Percentiles rank a stretch among this genome's conserved stretches.
Evolutionary conservation across 2,797 vertebrate genomes (phyloP).

Genomic region (Potorous gilbertii): DNA sequence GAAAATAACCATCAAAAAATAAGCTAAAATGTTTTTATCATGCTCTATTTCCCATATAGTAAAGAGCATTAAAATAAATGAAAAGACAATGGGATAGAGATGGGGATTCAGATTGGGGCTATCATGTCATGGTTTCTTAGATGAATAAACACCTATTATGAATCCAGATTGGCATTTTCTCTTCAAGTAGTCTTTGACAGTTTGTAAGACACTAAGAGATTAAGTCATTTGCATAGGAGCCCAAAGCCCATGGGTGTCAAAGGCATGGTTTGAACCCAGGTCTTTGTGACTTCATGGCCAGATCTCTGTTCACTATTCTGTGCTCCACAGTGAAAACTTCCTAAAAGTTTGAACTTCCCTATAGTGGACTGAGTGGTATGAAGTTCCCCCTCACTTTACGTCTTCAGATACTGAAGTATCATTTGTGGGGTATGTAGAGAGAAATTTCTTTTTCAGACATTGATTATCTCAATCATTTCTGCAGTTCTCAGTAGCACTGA

Average conservation of each 20-base stretch:
- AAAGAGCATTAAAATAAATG: neutral
- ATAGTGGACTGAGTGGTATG: slow-evolving; percentile 48
- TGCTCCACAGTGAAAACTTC: slow-evolving; percentile 5
- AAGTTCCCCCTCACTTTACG: neutral
- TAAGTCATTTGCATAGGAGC: neutral
- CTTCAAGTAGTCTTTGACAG: neutral
- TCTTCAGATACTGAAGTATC: neutral
- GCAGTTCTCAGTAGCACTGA: neutral
- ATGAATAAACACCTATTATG: neutral
- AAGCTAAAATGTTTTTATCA: neutral
- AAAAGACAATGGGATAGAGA: neutral
- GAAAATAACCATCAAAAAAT: neutral
- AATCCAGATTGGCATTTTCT: neutral
- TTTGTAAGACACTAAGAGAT: neutral
- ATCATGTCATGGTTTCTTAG: neutral
- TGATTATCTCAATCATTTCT: neutral
- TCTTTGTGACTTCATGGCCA: slow-evolving; percentile 7
- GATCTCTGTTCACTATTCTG: neutral
- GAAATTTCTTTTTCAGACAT: neutral
- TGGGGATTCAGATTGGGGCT: neutral
- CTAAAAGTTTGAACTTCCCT: slow-evolving; percentile 55
- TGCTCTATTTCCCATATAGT: neutral
- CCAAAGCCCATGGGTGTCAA: neutral
- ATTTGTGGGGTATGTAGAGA: neutral
- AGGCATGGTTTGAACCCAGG: neutral